Conservation (phyloP, 2,888 invertebrate genomes). For the Cordilura impudica region DNA sequence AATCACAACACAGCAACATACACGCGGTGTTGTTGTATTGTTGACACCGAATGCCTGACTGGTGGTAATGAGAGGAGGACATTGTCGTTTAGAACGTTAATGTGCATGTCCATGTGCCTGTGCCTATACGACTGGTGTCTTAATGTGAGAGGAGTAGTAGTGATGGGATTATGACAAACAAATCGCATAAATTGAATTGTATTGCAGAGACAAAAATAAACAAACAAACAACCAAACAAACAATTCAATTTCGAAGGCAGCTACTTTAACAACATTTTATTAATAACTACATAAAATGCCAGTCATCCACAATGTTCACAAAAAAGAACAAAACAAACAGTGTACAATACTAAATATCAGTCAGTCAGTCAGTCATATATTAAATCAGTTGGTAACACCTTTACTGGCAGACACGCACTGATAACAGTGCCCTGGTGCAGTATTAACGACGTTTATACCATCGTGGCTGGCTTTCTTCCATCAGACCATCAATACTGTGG, state of each 20-base stretch:
- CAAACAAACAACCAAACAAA: slow-evolving; percentile 44
- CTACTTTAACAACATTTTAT: slow-evolving; percentile 65
- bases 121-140: slow-evolving; percentile 15
- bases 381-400: slow-evolving; percentile 72
- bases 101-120: slow-evolving; percentile 47
- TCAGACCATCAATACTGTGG: slow-evolving; percentile 36
- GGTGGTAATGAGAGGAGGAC: slow-evolving; percentile 32
- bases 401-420: slow-evolving; percentile 74
- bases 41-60: slow-evolving; percentile 23
- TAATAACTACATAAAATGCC: slow-evolving; percentile 61
- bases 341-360: slow-evolving; percentile 11
- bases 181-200: slow-evolving; percentile 40
- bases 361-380: slow-evolving; percentile 26
- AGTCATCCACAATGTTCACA: slow-evolving; percentile 41
- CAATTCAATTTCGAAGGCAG: slow-evolving; percentile 57
- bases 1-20: slow-evolving; percentile 48
- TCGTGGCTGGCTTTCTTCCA: slow-evolving; percentile 40
- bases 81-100: slow-evolving; percentile 12
- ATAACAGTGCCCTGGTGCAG: slow-evolving; percentile 63
- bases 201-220: too few relatives aligned
- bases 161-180: slow-evolving; percentile 39
- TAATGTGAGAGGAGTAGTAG: slow-evolving; percentile 17
- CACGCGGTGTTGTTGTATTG: background rate
- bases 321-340: background rate
- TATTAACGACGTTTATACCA: slow-evolving; percentile 33